Evolutionary conservation across 2,888 invertebrate species (phyloP).

Genomic region (Drosophila quinaria): DNA sequence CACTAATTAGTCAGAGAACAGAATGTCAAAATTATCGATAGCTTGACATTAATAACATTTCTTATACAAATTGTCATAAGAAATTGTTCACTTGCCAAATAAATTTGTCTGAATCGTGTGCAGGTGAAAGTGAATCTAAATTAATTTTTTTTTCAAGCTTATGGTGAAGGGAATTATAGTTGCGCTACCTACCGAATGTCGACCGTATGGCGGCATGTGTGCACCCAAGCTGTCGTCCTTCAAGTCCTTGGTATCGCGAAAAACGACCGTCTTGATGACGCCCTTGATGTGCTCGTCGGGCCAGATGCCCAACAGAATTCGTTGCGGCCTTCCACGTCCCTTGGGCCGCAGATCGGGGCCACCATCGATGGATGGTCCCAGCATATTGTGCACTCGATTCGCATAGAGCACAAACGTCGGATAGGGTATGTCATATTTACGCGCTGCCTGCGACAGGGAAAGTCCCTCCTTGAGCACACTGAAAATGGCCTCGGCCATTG

Average conservation of each 20-base stretch:
- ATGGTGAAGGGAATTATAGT: neutral
- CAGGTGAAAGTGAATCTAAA: neutral
- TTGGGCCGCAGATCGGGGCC: conserved; percentile 96
- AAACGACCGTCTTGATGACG: conserved; percentile 96
- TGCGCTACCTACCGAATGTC: conserved; percentile 87
- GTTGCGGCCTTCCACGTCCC: conserved; percentile 95
- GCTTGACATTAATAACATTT: too few relatives aligned
- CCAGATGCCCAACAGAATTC: conserved; percentile 96
- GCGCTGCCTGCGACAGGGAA: conserved; percentile 95
- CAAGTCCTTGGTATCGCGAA: conserved; percentile 93
- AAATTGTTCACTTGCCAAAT: neutral
- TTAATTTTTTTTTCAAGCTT: conserved; percentile 1
- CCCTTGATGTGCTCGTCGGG: conserved; percentile 97
- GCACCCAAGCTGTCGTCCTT: conserved; percentile 88
- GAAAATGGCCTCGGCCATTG: conserved; percentile 97
- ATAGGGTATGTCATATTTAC: conserved; percentile 97
- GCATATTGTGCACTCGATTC: conserved; percentile 96
- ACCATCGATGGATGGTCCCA: conserved; percentile 96
- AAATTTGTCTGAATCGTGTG: neutral
- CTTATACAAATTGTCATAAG: neutral
- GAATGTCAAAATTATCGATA: conserved; percentile 2
- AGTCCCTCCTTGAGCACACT: conserved; percentile 96
- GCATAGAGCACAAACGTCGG: conserved; percentile 97
- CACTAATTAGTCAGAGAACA: neutral
- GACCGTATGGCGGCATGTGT: conserved; percentile 87